A percentile compares a stretch with the other conserved stretches of the same genome.
Conservation (phyloP, 1,140 invertebrate genomes). For the Nymphalis io region DNA sequence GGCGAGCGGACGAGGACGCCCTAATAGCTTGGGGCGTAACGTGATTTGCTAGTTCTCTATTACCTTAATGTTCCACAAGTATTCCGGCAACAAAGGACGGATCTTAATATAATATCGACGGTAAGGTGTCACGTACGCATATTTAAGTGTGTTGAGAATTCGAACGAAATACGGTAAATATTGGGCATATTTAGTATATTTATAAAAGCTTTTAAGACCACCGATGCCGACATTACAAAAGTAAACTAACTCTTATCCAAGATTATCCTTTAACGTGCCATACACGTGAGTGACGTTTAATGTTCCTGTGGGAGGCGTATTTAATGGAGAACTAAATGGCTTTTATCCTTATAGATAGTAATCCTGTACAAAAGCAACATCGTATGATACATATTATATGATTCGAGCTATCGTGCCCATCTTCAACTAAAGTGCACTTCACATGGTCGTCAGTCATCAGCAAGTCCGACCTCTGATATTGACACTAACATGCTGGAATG, state of each 20-base stretch:
- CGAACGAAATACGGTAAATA: constrained; percentile 42
- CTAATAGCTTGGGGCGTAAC: constrained; percentile 64
- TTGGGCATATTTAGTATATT: constrained; percentile 24
- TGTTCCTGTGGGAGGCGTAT: constrained; percentile 26
- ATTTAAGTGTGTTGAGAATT: constrained; percentile 46
- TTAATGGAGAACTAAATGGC: constrained; percentile 27
- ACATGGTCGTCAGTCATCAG: constrained; percentile 44
- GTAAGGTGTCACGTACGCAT: constrained; percentile 36
- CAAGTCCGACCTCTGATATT: constrained; percentile 42
- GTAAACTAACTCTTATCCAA: constrained; percentile 36
- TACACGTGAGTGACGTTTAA: constrained; percentile 37
- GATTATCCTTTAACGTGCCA: constrained; percentile 23
- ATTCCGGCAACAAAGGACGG: constrained; percentile 57
- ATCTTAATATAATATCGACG: constrained; percentile 62
- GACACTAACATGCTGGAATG: constrained; percentile 35
- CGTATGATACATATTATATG: constrained; percentile 8
- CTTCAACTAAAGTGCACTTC: constrained; percentile 51
- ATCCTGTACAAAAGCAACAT: background rate
- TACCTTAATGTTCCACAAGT: constrained; percentile 65
- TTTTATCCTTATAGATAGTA: constrained; percentile 18
- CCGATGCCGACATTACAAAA: constrained; percentile 18
- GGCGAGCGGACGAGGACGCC: constrained; percentile 48
- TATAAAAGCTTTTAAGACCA: constrained; percentile 21
- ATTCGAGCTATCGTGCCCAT: constrained; percentile 18
- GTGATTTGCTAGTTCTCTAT: constrained; percentile 63